Evolutionary conservation across 53 echinoderm and acorn worm species (phyloP).

Genomic region (Paracentrotus lividus): DNA sequence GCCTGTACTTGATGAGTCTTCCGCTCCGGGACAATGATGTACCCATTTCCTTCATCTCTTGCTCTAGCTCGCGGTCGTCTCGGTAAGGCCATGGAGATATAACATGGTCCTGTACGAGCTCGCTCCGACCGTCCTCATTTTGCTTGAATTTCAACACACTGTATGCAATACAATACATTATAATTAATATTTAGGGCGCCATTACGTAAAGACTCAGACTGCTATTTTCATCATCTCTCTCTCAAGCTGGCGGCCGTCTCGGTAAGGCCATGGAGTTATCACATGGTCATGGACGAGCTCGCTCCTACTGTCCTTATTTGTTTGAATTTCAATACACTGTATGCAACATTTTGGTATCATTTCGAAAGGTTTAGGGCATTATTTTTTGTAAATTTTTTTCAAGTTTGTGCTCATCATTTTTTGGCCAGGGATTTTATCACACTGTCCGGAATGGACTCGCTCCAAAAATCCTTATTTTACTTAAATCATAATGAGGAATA

Average conservation of each 20-base stretch:
- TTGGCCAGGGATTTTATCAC: too few species aligned
- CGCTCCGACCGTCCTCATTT: constrained; percentile 25
- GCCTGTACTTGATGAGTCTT: neutral
- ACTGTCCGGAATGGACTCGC: too few species aligned
- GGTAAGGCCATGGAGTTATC: constrained; percentile 18
- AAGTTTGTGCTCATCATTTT: too few species aligned
- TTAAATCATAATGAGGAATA: too few species aligned
- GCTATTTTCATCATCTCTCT: neutral
- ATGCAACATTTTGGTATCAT: too few species aligned
- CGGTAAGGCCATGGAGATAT: constrained; percentile 18
- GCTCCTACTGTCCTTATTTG: constrained; percentile 14
- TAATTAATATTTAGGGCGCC: too few species aligned
- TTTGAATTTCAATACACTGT: constrained; percentile 42
- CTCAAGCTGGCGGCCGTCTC: neutral
- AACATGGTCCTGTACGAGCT: constrained; percentile 45
- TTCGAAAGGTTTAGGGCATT: too few species aligned
- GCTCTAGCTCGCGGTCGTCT: neutral
- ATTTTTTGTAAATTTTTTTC: too few species aligned
- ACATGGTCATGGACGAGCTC: constrained; percentile 52
- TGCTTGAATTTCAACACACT: constrained; percentile 44
- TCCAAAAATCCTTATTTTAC: too few species aligned
- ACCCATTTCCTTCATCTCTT: neutral
- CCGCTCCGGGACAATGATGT: constrained; percentile 24
- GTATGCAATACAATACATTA: neutral
- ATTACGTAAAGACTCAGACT: too few species aligned